Percentiles rank a stretch among this genome's conserved stretches.
Evolutionary conservation across 2,113 vertebrate genomes (phyloP).

Genomic region (Boleophthalmus pectinirostris): DNA sequence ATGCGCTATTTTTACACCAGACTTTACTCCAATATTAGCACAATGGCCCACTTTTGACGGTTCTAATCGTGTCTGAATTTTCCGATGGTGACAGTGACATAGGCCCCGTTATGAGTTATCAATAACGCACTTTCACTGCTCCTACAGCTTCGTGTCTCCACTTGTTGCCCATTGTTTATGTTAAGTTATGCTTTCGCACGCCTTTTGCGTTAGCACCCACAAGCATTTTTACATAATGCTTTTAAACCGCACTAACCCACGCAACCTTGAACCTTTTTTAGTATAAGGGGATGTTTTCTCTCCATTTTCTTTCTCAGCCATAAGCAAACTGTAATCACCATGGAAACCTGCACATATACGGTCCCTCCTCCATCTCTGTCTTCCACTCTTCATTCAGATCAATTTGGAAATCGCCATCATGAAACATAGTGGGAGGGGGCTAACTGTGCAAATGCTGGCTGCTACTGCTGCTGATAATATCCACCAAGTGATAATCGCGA

Average conservation of each 20-base stretch:
- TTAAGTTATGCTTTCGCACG: conserved; percentile 40
- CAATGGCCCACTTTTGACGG: conserved; percentile 73
- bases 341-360: conserved; percentile 71
- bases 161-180: conserved; percentile 40
- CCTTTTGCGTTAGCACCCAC: conserved; percentile 44
- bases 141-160: background rate
- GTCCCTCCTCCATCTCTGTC: conserved; percentile 52
- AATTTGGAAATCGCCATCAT: conserved; percentile 53
- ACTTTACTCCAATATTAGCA: conserved; percentile 78
- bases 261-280: conserved; percentile 44
- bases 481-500: conserved; percentile 44
- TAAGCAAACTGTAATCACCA: conserved; percentile 71
- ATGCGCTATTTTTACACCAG: conserved; percentile 78
- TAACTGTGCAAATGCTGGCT: conserved; percentile 33
- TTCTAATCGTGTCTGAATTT: conserved; percentile 54
- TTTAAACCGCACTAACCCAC: conserved; percentile 55
- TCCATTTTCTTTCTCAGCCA: conserved; percentile 7
- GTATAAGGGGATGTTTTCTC: background rate
- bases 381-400: conserved; percentile 67
- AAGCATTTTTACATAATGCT: conserved; percentile 60
- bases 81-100: conserved; percentile 38
- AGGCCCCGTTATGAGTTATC: conserved; percentile 4
- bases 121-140: background rate
- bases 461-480: conserved; percentile 33
- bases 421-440: conserved; percentile 50